phyloP scores from a whole-genome alignment of 2,797 vertebrate genomes.

The Sarcoramphus papa region DNA sequence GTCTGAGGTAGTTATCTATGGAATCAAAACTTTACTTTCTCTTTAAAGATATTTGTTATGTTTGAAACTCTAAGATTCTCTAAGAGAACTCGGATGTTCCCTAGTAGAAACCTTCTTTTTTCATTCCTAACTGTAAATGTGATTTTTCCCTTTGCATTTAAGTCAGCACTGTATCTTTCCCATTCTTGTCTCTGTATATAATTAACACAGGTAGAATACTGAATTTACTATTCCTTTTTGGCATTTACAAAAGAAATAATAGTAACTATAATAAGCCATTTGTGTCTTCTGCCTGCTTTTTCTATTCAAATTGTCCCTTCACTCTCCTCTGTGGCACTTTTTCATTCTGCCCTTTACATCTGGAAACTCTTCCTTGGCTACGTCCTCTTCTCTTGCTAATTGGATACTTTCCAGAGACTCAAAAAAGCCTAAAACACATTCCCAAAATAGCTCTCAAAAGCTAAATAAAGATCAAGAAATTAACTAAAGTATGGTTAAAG shows the following conservation, averaged over 20 bases:
- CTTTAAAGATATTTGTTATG: neutral
- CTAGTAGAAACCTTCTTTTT: neutral
- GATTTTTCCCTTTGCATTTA: neutral
- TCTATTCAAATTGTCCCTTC: neutral
- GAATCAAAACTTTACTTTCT: neutral
- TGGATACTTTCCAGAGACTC: neutral
- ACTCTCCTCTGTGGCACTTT: neutral
- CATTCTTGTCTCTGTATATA: neutral
- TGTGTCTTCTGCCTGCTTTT: neutral
- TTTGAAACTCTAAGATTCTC: neutral
- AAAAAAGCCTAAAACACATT: neutral
- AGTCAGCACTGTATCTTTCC: neutral
- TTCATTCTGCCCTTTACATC: neutral
- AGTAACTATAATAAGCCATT: neutral
- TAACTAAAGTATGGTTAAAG: neutral
- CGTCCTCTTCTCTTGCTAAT: neutral
- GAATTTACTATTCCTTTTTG: neutral
- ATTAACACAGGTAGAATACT: neutral
- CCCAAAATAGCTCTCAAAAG: conserved; percentile 17
- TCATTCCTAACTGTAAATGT: neutral
- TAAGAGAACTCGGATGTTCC: neutral
- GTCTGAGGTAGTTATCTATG: neutral
- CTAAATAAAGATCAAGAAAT: conserved; percentile 28
- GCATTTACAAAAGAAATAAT: conserved; percentile 6
- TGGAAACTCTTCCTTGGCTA: neutral